phyloP scores from a whole-genome alignment of 53 echinoderm and acorn worm genomes.

The Apostichopus leukothele region DNA sequence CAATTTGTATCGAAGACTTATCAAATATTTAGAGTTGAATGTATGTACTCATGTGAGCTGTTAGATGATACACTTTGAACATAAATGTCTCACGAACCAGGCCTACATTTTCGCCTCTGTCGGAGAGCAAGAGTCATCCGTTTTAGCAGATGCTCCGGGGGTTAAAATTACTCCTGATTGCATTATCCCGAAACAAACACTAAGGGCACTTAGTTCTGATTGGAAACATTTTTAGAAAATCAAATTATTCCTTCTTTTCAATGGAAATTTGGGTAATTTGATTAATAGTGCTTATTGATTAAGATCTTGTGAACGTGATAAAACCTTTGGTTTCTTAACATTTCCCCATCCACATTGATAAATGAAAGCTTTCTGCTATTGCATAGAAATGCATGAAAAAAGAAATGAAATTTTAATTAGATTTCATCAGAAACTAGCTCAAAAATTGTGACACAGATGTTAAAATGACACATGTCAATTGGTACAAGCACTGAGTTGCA shows the following conservation, averaged over 20 bases:
- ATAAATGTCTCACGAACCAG: neutral
- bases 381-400: too few species aligned
- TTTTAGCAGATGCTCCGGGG: neutral
- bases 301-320: neutral
- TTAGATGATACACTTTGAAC: neutral
- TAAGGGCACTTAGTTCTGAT: neutral
- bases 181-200: neutral
- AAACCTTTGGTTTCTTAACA: neutral
- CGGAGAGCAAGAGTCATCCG: neutral
- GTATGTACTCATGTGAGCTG: too few species aligned
- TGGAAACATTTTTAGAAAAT: neutral
- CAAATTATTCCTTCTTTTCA: neutral
- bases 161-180: neutral
- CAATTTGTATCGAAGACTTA: too few species aligned
- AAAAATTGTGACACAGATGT: too few species aligned
- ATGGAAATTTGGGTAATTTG: neutral
- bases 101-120: neutral
- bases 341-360: neutral
- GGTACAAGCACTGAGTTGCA: too few species aligned
- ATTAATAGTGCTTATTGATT: neutral
- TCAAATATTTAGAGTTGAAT: too few species aligned
- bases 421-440: too few species aligned
- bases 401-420: too few species aligned
- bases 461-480: too few species aligned
- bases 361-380: too few species aligned